Evolutionary conservation across 2,797 vertebrate species (phyloP).

Genomic region (Sebastes flavidus): DNA sequence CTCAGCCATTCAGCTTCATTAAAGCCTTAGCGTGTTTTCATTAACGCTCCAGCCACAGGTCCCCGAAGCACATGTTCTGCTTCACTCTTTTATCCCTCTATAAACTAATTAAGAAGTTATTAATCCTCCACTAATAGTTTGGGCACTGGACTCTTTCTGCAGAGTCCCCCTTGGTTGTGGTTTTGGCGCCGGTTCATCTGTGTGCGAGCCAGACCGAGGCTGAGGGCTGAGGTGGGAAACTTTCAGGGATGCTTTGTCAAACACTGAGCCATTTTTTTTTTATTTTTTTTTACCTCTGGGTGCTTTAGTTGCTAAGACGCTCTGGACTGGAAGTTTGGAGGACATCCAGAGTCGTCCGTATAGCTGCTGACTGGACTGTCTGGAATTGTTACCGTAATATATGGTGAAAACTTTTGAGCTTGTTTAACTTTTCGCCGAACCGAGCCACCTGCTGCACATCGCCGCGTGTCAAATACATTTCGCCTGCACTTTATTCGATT

Average conservation of each 20-base stretch:
- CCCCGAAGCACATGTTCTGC: slow-evolving; percentile 43
- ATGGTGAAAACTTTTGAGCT: slow-evolving; percentile 8
- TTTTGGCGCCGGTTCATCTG: slow-evolving; percentile 7
- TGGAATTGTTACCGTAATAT: not conserved
- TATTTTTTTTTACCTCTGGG: not conserved
- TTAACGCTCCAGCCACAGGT: slow-evolving; percentile 61
- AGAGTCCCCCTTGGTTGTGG: slow-evolving; percentile 8
- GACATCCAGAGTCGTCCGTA: not conserved
- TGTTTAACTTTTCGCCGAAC: slow-evolving; percentile 12
- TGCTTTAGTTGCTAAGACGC: not conserved
- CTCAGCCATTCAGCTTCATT: slow-evolving; percentile 65
- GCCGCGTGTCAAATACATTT: slow-evolving; percentile 9
- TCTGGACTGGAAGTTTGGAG: not conserved
- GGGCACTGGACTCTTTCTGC: slow-evolving; percentile 18
- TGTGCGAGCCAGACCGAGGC: not conserved
- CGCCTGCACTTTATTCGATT: slow-evolving; percentile 23
- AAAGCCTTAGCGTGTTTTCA: slow-evolving; percentile 65
- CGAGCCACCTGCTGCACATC: slow-evolving; percentile 31
- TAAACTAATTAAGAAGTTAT: slow-evolving; percentile 69
- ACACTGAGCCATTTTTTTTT: not conserved
- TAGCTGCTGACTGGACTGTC: slow-evolving; percentile 15
- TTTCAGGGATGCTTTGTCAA: not conserved
- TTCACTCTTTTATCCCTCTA: slow-evolving; percentile 53
- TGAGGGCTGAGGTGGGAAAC: not conserved
- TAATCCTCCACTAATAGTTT: slow-evolving; percentile 51